Evolutionary conservation across 2,888 invertebrate species (phyloP), one percentile per base, ranked within the genome.

Genomic region (Microplitis manilae): DNA sequence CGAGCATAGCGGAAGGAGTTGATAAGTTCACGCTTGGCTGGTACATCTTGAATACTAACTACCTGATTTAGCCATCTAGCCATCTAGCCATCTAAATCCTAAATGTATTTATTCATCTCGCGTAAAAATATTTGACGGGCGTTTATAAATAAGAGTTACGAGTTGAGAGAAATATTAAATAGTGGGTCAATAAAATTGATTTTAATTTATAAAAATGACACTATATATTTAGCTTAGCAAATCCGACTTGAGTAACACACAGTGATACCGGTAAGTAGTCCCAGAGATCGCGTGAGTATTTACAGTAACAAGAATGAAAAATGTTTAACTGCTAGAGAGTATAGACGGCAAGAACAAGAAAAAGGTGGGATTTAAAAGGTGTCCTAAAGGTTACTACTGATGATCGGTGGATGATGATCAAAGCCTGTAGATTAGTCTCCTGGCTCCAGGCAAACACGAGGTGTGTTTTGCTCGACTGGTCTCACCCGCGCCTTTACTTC

Each of bases 371-470:
- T 81, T 71, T 79, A 81, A 83, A 84, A 81, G 82, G 77, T 77
- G 84, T 82, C 79, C 77, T 78, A 84, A 85, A 85, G 85, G 84
- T 85, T 85, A 85, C 82, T 82, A 79, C 82, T 80, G 50, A 67
- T 83, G 81, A 83, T 80, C 81, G 81, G 70, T 79, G 81, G 80
- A 80, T 50, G 50, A 50, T 50, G 50, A 50, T 85, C 82, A 83
- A 83, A 80, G 64, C 64, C 68, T 70, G 39, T 39, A 68, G 65
- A 73, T 73, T 73, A 70, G 65, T 73, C 15, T 73, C 15, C 59
- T 50, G 50, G 78, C 86, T 86, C 84, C 83, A 80, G 86, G 87
- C 87, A 82, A 87, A 81, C 85, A 85, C 84, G 85, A 85, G 83
- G 83, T 83, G 84, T 83, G 81, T 83, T 82, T 84, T 83, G 81